Evolutionary conservation across 2,888 invertebrate species (phyloP), one percentile per base, ranked within the genome.

Genomic region (Rotaria magnacalcarata): DNA sequence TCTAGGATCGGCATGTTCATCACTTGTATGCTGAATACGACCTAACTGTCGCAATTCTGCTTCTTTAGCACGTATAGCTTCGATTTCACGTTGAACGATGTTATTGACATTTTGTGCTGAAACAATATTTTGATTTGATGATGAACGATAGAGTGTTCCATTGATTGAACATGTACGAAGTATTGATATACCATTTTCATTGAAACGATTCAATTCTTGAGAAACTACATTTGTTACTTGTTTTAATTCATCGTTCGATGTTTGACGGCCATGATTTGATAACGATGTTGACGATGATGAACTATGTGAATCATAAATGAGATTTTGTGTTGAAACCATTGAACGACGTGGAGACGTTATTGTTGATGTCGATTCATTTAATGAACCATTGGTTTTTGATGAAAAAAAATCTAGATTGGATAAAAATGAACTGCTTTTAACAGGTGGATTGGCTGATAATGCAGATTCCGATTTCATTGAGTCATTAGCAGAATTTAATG

Each of bases 1-100:
- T 80, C 80, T 43, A 47, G 80, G 80, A 80, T 80, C 80, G 5
- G 80, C 24, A 80, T 80, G 80, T n/a, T 80, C 80, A n/a, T 80
- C 80, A n/a, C 47, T 47, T 47, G 80, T 80, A 80, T 47, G 80
- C n/a, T 47, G 43, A n/a, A 80, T 80, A 24, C 80, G 80, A 47
- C 80, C 80, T 80, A 80, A 47, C 47, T 80, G 24, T 11, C 80
- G 24, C 10, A 80, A 47, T 80, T 80, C 80, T 24, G 24, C 47
- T 80, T 80, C 80, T 80, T 80, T 80, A 21, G 11, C 47, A 47
- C 80, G 80, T 47, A 47, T 80, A 10, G 47, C 43, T 80, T 80
- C 80, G n/a, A 80, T 80, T 80, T 80, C 80, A 80, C 80, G 80
- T n/a, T 80, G 80, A 47, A 80, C 14, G 24, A 80, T 47, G 47